Conservation (phyloP, 2,888 invertebrate genomes). For the Meganola albula region DNA sequence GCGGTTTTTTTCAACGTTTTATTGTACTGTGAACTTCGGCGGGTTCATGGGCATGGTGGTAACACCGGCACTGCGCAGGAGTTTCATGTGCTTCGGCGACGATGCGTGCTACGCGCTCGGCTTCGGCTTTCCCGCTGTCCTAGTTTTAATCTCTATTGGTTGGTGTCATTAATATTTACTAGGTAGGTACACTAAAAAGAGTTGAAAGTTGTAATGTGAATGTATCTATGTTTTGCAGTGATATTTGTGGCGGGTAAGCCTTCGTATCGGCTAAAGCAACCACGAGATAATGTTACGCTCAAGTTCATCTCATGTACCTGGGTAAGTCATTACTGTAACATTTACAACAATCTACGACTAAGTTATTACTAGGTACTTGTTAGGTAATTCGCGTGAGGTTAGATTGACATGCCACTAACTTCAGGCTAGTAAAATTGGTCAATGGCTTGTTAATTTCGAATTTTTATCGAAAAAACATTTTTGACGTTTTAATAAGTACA, state of each 20-base stretch:
- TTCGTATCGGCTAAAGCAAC: conserved; percentile 83
- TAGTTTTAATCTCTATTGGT: conserved; percentile 84
- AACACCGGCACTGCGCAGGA: conserved; percentile 84
- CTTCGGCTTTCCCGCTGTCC: conserved; percentile 85
- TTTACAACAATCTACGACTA: not conserved
- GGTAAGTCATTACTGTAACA: conserved; percentile 69
- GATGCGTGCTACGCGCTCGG: conserved; percentile 85
- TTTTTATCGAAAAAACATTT: too few relatives aligned
- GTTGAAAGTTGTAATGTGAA: not conserved
- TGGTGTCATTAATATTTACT: conserved; percentile 8
- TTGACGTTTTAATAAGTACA: too few relatives aligned
- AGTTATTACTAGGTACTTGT: too few relatives aligned
- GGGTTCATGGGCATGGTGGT: conserved; percentile 82
- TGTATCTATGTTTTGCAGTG: conserved; percentile 61
- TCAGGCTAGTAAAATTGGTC: too few relatives aligned
- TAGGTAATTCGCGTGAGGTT: too few relatives aligned
- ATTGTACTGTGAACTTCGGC: conserved; percentile 87
- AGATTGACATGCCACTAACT: too few relatives aligned
- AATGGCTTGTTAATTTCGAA: too few relatives aligned
- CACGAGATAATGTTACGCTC: conserved; percentile 84
- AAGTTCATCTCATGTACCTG: conserved; percentile 82
- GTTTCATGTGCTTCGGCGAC: conserved; percentile 81
- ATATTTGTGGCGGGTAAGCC: conserved; percentile 84
- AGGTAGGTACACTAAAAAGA: not conserved
- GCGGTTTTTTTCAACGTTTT: conserved; percentile 89